Percentiles rank a stretch among this genome's conserved stretches.
These are phyloP conservation scores for Poecilobothrus nobilitatus DNA, from an alignment of 2,888 invertebrate genomes.

Conservation along the genomic window DNA sequence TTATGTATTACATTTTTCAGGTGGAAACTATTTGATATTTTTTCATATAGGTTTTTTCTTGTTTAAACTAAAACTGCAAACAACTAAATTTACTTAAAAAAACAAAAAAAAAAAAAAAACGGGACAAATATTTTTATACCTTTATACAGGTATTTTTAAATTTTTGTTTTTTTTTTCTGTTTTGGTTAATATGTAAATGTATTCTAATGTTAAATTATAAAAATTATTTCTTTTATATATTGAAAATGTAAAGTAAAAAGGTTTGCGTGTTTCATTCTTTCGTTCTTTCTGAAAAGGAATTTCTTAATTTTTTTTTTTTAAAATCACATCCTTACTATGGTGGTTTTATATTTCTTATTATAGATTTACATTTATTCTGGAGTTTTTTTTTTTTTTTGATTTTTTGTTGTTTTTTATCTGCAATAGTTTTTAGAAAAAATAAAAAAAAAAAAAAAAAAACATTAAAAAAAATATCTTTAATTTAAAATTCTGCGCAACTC, in stretches of 20 bases:
- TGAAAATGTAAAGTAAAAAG: neutral
- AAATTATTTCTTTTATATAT: neutral
- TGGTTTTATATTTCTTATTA: neutral
- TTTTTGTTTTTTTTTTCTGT: no score
- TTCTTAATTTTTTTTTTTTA: neutral
- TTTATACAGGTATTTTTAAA: neutral
- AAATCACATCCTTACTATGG: neutral
- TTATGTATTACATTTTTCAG: no score
- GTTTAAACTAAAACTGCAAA: no score
- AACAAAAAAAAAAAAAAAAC: neutral
- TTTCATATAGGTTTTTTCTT: no score
- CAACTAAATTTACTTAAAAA: no score
- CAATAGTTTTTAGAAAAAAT: neutral
- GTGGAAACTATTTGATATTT: no score
- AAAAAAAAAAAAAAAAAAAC: constrained; percentile 2
- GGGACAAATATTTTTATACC: neutral
- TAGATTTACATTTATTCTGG: neutral
- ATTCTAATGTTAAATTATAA: neutral
- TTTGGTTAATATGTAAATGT: neutral
- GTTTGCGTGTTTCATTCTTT: neutral
- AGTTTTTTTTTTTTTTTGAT: neutral
- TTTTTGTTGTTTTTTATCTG: neutral
- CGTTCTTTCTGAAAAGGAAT: neutral
- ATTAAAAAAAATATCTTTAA: neutral
- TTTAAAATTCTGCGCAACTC: neutral